A percentile compares a stretch with the other conserved stretches of the same genome.
These are phyloP conservation scores for Scaptomyza pallida DNA, from an alignment of 1,140 invertebrate species.

Conservation along the genomic window DNA sequence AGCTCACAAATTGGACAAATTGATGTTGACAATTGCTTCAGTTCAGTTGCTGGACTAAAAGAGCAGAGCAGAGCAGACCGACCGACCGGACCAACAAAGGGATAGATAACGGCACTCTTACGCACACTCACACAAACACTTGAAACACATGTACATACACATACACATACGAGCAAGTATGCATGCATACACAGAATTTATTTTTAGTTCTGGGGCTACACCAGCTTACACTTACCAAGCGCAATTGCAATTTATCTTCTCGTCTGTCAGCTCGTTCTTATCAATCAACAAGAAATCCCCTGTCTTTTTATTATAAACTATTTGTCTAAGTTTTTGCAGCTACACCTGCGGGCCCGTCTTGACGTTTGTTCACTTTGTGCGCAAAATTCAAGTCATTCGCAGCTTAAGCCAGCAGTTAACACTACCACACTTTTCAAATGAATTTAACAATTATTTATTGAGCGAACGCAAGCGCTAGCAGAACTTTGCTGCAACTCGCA, in stretches of 20 bases:
- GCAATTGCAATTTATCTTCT: conserved; percentile 16
- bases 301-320: conserved; percentile 7
- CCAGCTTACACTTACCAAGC: conserved; percentile 36
- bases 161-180: conserved; percentile 13
- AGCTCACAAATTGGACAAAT: conserved; percentile 73
- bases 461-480: conserved; percentile 32
- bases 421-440: neutral
- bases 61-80: conserved; percentile 17
- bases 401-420: neutral
- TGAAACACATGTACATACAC: conserved; percentile 1
- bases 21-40: conserved; percentile 47
- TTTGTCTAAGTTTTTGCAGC: neutral
- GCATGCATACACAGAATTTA: conserved; percentile 12
- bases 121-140: neutral
- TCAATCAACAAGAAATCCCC: conserved; percentile 16
- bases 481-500: conserved; percentile 38
- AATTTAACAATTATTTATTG: conserved; percentile 15
- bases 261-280: conserved; percentile 12
- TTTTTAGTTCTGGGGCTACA: conserved; percentile 40
- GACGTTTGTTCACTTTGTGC: neutral
- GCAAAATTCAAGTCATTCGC: neutral
- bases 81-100: conserved; percentile 35
- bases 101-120: conserved; percentile 48
- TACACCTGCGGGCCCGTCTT: no score
- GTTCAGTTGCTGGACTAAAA: conserved; percentile 23